Base-by-base conservation (phyloP, 2,888 invertebrate species). In the Invenusta paracnida region DNA sequence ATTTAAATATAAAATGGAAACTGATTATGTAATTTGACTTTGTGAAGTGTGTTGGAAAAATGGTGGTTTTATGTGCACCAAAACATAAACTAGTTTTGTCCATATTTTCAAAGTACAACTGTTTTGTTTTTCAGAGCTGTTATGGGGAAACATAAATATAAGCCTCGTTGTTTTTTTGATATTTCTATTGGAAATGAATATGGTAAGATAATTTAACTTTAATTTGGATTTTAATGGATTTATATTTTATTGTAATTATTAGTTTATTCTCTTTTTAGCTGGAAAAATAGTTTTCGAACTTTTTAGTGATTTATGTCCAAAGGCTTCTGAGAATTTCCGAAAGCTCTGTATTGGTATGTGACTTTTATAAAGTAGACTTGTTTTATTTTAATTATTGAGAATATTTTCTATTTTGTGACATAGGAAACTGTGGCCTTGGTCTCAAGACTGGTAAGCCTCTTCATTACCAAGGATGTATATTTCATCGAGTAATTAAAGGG, bases 401-500 rank as follows among this genome's bases (percentile, higher is more conserved):
- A 28, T 25, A 2, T 82, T 25, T n/a, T 79, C 5, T 23, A n/a
- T 79, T 11, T 5, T 25, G 5, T 82, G 30, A 86, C 11, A 81
- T 84, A n/a, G 79, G 30, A 23, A 84, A 92, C 94, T 95, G 95
- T 95, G 92, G 29, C 93, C 93, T 73, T 17, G 85, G 84, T 29
- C 25, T 17, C 87, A 88, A 87, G 87, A 89, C 88, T 82, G 67
- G 31, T 2, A 87, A 96, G 91, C 94, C 94, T 0, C 93, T 99
- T 85, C 95, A 96, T 90, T 99, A 96, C 91, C 96, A 96, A 91
- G 95, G 95, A 83, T 93, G 94, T 11, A 94, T 95, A 88, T 97
- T 98, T 92, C 92, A 92, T 88, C 94, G 98, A 87, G 96, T 98
- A 31, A 96, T 98, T 73, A 98, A 97, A 91, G 96, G 96, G 92